Percentiles rank a stretch among this genome's conserved stretches.
phyloP scores from a whole-genome alignment of 2,113 vertebrate species.

The Lipotes vexillifer region DNA sequence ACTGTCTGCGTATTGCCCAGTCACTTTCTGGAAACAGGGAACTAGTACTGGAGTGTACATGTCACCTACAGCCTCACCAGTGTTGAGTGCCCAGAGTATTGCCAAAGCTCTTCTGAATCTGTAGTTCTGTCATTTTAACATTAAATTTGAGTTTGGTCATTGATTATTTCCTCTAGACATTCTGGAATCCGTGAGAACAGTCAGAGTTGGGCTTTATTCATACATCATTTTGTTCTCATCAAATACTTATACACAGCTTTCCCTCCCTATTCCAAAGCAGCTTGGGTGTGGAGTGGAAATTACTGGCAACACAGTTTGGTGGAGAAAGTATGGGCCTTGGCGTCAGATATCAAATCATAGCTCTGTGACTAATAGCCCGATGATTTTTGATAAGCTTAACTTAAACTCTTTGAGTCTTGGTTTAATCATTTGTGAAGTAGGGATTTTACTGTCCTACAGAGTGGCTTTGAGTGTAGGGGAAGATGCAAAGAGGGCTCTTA shows the following conservation, averaged over 20 bases:
- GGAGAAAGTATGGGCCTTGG: not conserved
- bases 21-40: not conserved
- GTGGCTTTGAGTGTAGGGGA: not conserved
- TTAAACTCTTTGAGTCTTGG: conserved; percentile 1
- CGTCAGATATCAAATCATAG: not conserved
- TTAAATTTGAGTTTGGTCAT: conserved; percentile 1
- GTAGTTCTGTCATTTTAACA: not conserved
- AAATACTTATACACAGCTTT: not conserved
- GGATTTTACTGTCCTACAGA: not conserved
- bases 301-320: not conserved
- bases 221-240: not conserved
- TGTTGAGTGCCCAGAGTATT: not conserved
- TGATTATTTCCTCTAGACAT: conserved; percentile 35
- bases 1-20: not conserved
- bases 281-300: not conserved
- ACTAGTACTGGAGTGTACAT: not conserved
- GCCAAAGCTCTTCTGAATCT: not conserved
- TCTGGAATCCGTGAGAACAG: not conserved
- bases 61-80: too few species aligned
- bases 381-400: not conserved
- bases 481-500: not conserved
- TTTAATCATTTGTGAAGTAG: not conserved
- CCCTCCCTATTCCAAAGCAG: not conserved
- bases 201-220: not conserved
- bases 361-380: not conserved